Conservation (phyloP, 2,797 vertebrate genomes). For the Ispidina lecontei region DNA sequence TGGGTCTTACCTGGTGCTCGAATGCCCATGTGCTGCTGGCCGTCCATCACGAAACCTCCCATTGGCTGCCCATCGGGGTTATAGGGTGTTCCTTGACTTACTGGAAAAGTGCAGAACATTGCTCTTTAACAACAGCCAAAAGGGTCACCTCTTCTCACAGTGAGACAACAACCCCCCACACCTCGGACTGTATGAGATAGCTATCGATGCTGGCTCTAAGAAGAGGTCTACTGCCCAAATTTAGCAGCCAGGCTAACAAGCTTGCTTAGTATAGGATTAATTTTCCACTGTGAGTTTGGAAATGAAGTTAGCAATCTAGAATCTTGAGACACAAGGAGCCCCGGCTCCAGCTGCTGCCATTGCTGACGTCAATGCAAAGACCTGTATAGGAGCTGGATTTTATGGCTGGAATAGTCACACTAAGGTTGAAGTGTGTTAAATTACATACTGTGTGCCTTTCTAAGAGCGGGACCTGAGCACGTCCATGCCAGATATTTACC, state of each 20-base stretch:
- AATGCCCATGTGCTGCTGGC: slow-evolving; percentile 99
- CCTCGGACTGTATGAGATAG: accelerated
- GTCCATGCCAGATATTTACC: background rate
- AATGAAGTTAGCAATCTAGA: background rate
- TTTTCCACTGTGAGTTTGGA: background rate
- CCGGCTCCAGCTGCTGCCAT: slow-evolving; percentile 27
- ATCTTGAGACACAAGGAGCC: background rate
- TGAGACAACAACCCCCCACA: background rate
- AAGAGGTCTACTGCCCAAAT: background rate
- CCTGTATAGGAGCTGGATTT: slow-evolving; percentile 40
- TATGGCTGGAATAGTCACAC: slow-evolving; percentile 44
- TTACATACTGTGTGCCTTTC: slow-evolving; percentile 2
- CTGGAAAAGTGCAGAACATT: slow-evolving; percentile 83
- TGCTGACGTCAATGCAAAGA: slow-evolving; percentile 62
- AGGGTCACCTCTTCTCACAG: background rate
- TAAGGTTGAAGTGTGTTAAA: slow-evolving; percentile 48
- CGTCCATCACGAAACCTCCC: slow-evolving; percentile 99
- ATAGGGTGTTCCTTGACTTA: slow-evolving; percentile 99
- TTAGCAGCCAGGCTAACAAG: background rate
- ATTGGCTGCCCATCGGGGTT: slow-evolving; percentile 98
- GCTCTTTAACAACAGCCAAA: slow-evolving; percentile 34
- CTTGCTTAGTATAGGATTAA: background rate
- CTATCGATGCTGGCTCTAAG: accelerated
- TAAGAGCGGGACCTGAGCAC: background rate
- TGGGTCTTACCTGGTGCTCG: slow-evolving; percentile 94